These are phyloP conservation scores for Characodon lateralis DNA, from an alignment of 2,797 vertebrate species.

Conservation along the genomic window DNA sequence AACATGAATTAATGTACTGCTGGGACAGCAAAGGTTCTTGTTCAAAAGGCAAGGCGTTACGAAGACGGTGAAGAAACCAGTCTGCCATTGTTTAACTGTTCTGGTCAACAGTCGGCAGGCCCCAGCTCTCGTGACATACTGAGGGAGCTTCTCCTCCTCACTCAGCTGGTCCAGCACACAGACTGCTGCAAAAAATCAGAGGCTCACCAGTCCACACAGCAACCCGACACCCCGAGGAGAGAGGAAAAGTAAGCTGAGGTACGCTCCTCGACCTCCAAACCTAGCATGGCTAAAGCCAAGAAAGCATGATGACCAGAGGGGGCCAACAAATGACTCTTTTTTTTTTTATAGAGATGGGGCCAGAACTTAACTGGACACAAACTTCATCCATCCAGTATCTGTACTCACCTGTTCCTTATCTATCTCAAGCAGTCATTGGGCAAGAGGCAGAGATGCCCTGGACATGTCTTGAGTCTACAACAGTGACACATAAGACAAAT, in stretches of 20 bases:
- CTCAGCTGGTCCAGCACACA: conserved; percentile 73
- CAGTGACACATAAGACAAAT: too few species aligned
- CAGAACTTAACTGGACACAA: too few species aligned
- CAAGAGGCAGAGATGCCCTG: too few species aligned
- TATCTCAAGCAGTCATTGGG: not conserved
- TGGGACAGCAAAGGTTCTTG: conserved; percentile 17
- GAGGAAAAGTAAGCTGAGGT: conserved; percentile 56
- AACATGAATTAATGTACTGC: conserved; percentile 45
- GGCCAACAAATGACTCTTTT: conserved; percentile 55
- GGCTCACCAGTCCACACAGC: conserved; percentile 40
- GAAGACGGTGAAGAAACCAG: conserved; percentile 37
- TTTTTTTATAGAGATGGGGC: not conserved
- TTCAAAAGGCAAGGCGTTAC: not conserved
- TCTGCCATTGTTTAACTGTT: conserved; percentile 56
- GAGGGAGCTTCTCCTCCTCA: conserved; percentile 61
- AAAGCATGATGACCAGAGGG: conserved; percentile 59
- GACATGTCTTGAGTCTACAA: too few species aligned
- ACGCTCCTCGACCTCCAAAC: conserved; percentile 79
- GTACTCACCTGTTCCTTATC: not conserved
- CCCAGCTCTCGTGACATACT: conserved; percentile 36
- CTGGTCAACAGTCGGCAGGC: conserved; percentile 58
- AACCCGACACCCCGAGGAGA: conserved; percentile 55
- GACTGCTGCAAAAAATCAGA: conserved; percentile 73
- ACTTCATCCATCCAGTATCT: not conserved
- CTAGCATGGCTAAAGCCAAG: conserved; percentile 58